A percentile compares a stretch with the other conserved stretches of the same genome.
These are phyloP conservation scores for Leuctra nigra DNA, from an alignment of 2,888 invertebrate species.

Conservation along the genomic window DNA sequence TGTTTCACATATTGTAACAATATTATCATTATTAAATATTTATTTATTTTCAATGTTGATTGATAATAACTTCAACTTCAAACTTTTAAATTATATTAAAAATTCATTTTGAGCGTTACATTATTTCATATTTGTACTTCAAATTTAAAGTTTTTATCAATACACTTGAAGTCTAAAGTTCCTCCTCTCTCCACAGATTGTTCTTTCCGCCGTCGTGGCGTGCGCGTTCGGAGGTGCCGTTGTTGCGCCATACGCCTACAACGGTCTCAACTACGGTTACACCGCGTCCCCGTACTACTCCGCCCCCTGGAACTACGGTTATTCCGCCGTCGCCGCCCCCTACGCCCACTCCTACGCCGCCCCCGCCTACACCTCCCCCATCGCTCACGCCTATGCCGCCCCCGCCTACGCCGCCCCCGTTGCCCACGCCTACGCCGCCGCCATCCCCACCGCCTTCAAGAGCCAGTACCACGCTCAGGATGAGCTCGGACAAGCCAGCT, in stretches of 20 bases:
- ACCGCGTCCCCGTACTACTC: slow-evolving; percentile 4
- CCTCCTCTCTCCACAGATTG: slow-evolving; percentile 35
- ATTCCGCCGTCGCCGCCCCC: slow-evolving; percentile 2
- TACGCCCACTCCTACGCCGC: background rate
- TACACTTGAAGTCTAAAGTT: background rate
- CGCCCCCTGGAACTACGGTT: slow-evolving; percentile 7
- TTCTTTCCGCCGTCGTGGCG: slow-evolving; percentile 40
- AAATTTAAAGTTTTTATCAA: background rate
- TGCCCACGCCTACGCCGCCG: slow-evolving; percentile 21
- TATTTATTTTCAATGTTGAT: too few relatives aligned
- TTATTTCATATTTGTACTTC: too few relatives aligned
- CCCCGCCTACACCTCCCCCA: slow-evolving; percentile 13
- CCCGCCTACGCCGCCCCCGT: slow-evolving; percentile 14
- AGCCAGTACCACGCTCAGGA: slow-evolving; percentile 32
- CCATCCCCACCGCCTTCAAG: slow-evolving; percentile 23
- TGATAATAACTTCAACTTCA: background rate
- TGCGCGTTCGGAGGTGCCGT: slow-evolving; percentile 27
- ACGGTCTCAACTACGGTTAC: slow-evolving; percentile 16
- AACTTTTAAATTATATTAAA: background rate
- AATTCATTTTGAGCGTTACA: too few relatives aligned
- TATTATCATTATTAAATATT: too few relatives aligned
- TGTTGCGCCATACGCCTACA: slow-evolving; percentile 28
- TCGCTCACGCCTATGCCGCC: slow-evolving; percentile 18
- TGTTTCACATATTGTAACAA: too few relatives aligned
- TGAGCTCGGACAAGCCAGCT: slow-evolving; percentile 34